Evolutionary conservation across 2,113 vertebrate genomes (phyloP), one percentile per base, ranked within the genome.

Genomic region (Leptodactylus fuscus): DNA sequence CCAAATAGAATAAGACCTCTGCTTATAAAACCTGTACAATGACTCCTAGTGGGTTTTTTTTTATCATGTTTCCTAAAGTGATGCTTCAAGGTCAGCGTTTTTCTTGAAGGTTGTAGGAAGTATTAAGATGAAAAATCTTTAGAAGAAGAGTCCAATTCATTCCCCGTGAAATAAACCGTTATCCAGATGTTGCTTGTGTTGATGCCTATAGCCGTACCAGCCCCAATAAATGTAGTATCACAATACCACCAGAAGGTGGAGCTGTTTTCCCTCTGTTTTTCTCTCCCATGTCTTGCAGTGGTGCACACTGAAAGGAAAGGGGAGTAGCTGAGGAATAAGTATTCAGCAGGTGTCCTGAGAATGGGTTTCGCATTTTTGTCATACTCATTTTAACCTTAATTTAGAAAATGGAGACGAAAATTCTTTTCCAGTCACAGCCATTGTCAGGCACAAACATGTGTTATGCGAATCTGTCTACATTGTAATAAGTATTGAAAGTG

Each of bases 271-370:
- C 60, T 78, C 5, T 1, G 49, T 7, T 41, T n/a, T 53, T 44
- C 1, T 73, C 49, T 44, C 22, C 49, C 10, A 5, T 48, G n/a
- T 5, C 24, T 9, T 38, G 41, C 32, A 29, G 5, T 46, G 9
- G 36, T 36, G 16, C 44, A 41, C 27, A 51, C 36, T 75, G 9
- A 9, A 58, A n/a, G 38, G 46, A 36, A 71, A 53, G 49, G 34
- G 75, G 58, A 55, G 32, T 49, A 5, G 22, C 32, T n/a, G 38
- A 65, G 58, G 22, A 77, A 67, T 77, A 85, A 67, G 73, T 51
- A 85, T 55, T 69, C 60, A 55, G 75, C 58, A 58, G 60, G 34
- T 80, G 83, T 85, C 75, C 53, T 51, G 11, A 20, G 34, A 85
- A 11, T 58, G 76, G 18, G 1, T 49, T 75, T 46, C 38, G 46